Conservation (phyloP, 2,797 vertebrate genomes). For the Gymnoscopelus braueri region DNA sequence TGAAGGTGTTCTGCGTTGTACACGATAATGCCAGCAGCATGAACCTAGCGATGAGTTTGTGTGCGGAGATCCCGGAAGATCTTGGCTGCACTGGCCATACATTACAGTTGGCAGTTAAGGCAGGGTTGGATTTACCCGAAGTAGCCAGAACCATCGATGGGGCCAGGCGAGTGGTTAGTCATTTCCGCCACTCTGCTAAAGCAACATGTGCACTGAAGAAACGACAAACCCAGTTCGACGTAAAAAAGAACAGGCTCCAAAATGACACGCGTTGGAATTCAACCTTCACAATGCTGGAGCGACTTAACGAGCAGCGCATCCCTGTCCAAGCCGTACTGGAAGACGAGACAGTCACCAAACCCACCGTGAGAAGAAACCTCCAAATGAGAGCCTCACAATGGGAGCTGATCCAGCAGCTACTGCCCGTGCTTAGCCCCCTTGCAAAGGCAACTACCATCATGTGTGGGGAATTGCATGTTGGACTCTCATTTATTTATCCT, state of each 20-base stretch:
- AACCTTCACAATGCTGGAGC: no score
- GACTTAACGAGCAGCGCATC: not conserved
- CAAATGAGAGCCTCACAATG: not conserved
- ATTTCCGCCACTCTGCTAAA: conserved; percentile 6
- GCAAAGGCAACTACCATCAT: no score
- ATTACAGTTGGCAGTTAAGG: not conserved
- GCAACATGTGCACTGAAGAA: not conserved
- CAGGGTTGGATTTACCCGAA: conserved; percentile 2
- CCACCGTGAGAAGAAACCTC: not conserved
- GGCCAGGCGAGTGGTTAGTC: not conserved
- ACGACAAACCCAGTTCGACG: not conserved
- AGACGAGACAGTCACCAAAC: not conserved
- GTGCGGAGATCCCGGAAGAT: not conserved
- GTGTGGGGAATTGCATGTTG: no score
- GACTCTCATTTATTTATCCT: no score
- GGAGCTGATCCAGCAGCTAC: no score
- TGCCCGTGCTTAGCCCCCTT: no score
- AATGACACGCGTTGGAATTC: no score
- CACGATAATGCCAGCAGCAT: not conserved
- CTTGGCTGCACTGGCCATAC: not conserved
- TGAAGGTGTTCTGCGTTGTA: not conserved
- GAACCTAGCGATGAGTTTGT: not conserved
- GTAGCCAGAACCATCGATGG: not conserved
- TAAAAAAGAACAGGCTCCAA: not conserved
- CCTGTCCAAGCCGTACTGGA: not conserved